A percentile compares a stretch with the other conserved stretches of the same genome.
These are phyloP conservation scores for Salvelinus fontinalis DNA, from an alignment of 2,113 vertebrate species.

Conservation along the genomic window DNA sequence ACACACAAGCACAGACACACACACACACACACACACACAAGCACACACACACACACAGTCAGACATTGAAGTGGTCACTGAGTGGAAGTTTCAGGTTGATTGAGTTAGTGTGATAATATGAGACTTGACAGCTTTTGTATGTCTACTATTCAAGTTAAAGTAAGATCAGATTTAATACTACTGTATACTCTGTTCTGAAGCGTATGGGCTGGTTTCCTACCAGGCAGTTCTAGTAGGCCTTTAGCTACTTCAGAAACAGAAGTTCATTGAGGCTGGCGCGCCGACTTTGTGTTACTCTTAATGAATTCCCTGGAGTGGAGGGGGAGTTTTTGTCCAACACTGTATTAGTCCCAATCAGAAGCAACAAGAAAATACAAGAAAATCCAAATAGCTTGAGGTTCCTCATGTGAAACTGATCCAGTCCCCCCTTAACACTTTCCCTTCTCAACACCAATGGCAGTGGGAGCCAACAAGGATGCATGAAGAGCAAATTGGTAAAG, in stretches of 20 bases:
- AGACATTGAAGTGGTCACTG: slow-evolving; percentile 27
- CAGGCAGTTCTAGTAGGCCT: slow-evolving; percentile 51
- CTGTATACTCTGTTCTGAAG: slow-evolving; percentile 43
- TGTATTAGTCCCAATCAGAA: slow-evolving; percentile 71
- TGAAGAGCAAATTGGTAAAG: slow-evolving; percentile 71
- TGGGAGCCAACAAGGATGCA: slow-evolving; percentile 58
- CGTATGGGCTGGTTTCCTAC: slow-evolving; percentile 39
- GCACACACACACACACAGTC: not conserved
- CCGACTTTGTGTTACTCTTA: slow-evolving; percentile 68
- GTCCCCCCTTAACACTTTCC: slow-evolving; percentile 54
- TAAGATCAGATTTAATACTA: slow-evolving; percentile 50
- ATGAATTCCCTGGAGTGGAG: slow-evolving; percentile 67
- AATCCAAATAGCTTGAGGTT: slow-evolving; percentile 71
- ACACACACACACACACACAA: too few species aligned
- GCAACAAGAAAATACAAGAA: slow-evolving; percentile 75
- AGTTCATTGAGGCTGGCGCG: slow-evolving; percentile 49
- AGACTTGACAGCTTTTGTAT: slow-evolving; percentile 47
- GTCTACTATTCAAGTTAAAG: slow-evolving; percentile 40
- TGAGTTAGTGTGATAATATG: slow-evolving; percentile 25
- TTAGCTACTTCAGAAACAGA: slow-evolving; percentile 36
- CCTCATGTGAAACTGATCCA: slow-evolving; percentile 76
- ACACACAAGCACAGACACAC: too few species aligned
- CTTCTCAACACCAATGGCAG: slow-evolving; percentile 49
- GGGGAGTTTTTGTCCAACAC: slow-evolving; percentile 72
- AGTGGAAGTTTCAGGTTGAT: slow-evolving; percentile 29